Evolutionary conservation across 2,113 vertebrate species (phyloP).

Genomic region (Cynocephalus volans): DNA sequence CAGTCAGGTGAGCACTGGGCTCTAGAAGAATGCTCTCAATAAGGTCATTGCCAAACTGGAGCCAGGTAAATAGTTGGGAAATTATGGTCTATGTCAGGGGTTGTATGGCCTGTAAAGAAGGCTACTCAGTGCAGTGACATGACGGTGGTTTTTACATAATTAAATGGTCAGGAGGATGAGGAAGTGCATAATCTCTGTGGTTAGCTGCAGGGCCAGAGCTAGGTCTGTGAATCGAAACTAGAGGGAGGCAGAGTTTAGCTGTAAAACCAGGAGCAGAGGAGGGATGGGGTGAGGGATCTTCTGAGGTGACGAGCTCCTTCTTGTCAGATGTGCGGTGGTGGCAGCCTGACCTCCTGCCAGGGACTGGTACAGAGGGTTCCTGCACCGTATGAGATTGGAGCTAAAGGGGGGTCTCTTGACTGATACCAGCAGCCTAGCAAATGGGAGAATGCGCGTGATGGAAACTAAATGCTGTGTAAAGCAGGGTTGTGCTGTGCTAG

Average conservation of each 20-base stretch:
- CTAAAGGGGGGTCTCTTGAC: not conserved
- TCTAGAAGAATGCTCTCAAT: not conserved
- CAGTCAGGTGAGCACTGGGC: fast-evolving
- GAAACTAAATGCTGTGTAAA: not conserved
- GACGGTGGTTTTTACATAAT: not conserved
- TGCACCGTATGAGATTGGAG: fast-evolving
- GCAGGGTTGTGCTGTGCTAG: fast-evolving
- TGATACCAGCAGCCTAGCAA: not conserved
- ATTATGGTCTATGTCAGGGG: not conserved
- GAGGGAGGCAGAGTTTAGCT: not conserved
- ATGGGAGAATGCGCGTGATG: not conserved
- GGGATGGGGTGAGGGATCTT: no score
- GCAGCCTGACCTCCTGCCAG: not conserved
- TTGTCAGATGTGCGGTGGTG: not conserved
- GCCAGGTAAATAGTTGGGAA: not conserved
- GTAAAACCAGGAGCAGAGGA: not conserved
- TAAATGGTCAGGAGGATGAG: not conserved
- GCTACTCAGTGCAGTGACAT: not conserved
- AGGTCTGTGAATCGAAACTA: not conserved
- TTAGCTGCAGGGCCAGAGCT: not conserved
- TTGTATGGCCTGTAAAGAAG: not conserved
- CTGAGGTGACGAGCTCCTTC: fast-evolving
- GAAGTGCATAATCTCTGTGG: not conserved
- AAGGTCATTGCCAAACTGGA: not conserved
- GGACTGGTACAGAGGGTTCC: not conserved